These are phyloP conservation scores for Solea senegalensis DNA, from an alignment of 2,113 vertebrate species.

Conservation along the genomic window DNA sequence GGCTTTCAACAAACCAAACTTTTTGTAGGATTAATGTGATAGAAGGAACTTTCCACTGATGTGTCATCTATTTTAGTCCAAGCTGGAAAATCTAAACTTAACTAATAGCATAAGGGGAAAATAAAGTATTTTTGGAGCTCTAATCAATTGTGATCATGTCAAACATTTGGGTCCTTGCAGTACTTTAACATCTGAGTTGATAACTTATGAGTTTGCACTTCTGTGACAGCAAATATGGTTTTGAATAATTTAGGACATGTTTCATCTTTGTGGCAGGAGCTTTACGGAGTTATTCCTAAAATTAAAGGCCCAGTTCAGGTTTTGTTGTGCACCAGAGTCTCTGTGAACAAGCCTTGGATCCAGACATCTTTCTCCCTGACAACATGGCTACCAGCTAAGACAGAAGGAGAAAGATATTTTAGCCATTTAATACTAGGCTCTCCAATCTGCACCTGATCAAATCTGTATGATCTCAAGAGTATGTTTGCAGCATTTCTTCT, in stretches of 20 bases:
- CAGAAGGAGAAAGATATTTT: too few species aligned
- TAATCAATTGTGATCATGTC: not conserved
- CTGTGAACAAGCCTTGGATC: too few species aligned
- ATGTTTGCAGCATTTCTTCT: too few species aligned
- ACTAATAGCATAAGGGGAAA: not conserved
- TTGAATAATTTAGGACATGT: not conserved
- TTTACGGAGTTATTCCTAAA: not conserved
- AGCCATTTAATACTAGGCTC: too few species aligned
- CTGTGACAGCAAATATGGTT: not conserved
- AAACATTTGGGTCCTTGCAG: not conserved
- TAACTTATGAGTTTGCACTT: conserved; percentile 1
- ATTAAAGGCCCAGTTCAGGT: too few species aligned
- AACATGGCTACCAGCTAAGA: too few species aligned
- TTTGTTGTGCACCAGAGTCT: too few species aligned
- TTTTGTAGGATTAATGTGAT: conserved; percentile 43
- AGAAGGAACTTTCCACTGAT: conserved; percentile 15
- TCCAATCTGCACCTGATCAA: too few species aligned
- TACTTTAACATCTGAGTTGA: not conserved
- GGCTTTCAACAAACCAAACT: conserved; percentile 54
- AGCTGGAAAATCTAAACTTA: not conserved
- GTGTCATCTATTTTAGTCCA: conserved; percentile 12
- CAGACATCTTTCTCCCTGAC: too few species aligned
- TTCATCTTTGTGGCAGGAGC: not conserved
- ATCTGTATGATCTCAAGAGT: too few species aligned
- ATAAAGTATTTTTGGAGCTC: not conserved